phyloP scores from a whole-genome alignment of 2,888 invertebrate genomes.

The Coremacera marginata region DNA sequence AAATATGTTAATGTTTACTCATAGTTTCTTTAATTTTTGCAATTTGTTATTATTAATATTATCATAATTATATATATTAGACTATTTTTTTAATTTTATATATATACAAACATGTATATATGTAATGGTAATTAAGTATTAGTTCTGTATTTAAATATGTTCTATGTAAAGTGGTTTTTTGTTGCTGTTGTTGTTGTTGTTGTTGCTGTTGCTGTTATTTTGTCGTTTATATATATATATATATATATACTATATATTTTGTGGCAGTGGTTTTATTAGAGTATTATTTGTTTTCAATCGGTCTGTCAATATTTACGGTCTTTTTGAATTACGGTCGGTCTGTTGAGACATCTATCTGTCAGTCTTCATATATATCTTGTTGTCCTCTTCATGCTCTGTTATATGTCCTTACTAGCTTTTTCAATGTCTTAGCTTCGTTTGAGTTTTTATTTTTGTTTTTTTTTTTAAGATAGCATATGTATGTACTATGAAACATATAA shows the following conservation, averaged over 20 bases:
- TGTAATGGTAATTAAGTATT: constrained; percentile 46
- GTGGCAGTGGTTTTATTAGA: constrained; percentile 67
- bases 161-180: constrained; percentile 35
- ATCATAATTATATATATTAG: constrained; percentile 50
- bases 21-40: neutral
- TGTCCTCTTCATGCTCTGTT: neutral
- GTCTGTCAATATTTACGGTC: no score
- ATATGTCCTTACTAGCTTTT: neutral
- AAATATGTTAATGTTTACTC: constrained; percentile 51
- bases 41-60: constrained; percentile 40
- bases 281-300: constrained; percentile 52
- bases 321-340: no score
- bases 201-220: constrained; percentile 5
- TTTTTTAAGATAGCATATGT: neutral
- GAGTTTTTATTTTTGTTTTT: neutral
- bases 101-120: constrained; percentile 49
- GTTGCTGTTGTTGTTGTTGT: constrained; percentile 18
- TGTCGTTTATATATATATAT: constrained; percentile 38
- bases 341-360: neutral
- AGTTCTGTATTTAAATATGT: constrained; percentile 30
- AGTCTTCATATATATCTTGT: neutral
- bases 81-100: constrained; percentile 53
- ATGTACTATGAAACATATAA: neutral
- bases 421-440: no score
- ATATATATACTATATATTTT: constrained; percentile 44